phyloP scores from a whole-genome alignment of 2,797 vertebrate genomes.

The Characodon lateralis region DNA sequence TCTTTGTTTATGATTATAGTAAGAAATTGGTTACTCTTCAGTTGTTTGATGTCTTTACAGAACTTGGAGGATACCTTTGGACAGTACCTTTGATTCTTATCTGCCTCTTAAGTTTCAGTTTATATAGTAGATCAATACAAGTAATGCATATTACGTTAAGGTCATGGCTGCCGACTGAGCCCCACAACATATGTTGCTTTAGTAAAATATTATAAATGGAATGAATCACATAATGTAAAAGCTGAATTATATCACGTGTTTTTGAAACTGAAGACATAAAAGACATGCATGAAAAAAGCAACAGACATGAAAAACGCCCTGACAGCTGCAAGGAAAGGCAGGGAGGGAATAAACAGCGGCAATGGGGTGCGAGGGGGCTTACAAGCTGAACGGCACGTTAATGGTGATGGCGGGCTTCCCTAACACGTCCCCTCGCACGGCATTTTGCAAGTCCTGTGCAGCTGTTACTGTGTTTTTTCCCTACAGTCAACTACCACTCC shows the following conservation, averaged over 20 bases:
- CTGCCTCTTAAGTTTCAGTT: not conserved
- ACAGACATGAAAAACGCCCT: constrained; percentile 44
- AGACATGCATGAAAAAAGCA: constrained; percentile 49
- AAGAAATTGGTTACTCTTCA: not conserved
- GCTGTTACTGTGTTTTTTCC: constrained; percentile 76
- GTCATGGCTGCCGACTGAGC: constrained; percentile 22
- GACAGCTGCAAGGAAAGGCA: constrained; percentile 79
- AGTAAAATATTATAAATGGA: constrained; percentile 5
- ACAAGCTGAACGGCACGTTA: constrained; percentile 73
- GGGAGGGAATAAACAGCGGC: constrained; percentile 16
- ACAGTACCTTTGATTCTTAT: not conserved
- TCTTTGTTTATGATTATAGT: not conserved
- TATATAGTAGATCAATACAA: not conserved
- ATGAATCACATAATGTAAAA: constrained; percentile 30
- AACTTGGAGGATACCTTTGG: not conserved
- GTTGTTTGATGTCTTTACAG: not conserved
- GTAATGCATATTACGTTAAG: not conserved
- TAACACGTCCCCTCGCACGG: constrained; percentile 75
- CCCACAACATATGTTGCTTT: not conserved
- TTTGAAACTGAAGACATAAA: constrained; percentile 71
- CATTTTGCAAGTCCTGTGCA: constrained; percentile 69
- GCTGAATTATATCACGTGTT: constrained; percentile 62
- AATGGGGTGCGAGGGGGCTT: constrained; percentile 40
- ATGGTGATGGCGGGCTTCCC: constrained; percentile 75
- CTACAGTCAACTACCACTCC: not conserved